Evolutionary conservation across 2,113 vertebrate genomes (phyloP).

Genomic region (Ammodytes dubius): DNA sequence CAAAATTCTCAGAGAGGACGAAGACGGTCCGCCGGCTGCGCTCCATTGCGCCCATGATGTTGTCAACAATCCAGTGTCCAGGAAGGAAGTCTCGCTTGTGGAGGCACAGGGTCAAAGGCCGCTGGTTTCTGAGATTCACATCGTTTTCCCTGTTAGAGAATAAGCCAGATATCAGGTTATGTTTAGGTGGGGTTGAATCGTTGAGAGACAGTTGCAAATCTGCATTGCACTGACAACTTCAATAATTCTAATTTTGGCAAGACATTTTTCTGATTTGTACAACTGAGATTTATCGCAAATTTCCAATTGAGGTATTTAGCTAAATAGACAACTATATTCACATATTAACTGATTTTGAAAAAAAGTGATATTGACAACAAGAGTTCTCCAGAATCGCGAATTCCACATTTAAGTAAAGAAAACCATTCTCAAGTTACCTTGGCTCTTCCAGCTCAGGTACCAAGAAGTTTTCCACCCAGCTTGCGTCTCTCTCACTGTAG

Average conservation of each 20-base stretch:
- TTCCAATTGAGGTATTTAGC: background rate
- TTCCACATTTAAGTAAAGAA: no score
- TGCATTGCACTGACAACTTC: background rate
- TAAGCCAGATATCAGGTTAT: background rate
- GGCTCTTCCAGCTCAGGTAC: constrained; percentile 88
- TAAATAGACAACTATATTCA: background rate
- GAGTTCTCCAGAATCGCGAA: no score
- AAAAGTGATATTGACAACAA: background rate
- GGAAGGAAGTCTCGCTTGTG: constrained; percentile 93
- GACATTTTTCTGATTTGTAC: background rate
- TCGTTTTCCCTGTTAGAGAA: background rate
- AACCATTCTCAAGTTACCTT: constrained; percentile 1
- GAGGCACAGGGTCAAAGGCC: constrained; percentile 87
- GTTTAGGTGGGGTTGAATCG: background rate
- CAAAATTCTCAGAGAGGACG: constrained; percentile 91
- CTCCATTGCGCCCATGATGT: constrained; percentile 92
- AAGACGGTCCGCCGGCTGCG: constrained; percentile 90
- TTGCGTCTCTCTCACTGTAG: constrained; percentile 90
- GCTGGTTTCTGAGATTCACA: background rate
- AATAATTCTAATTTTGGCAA: background rate
- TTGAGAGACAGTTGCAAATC: background rate
- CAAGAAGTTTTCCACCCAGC: constrained; percentile 91
- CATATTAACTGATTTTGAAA: background rate
- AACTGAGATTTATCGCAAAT: background rate
- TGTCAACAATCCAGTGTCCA: constrained; percentile 92